Percentiles rank a stretch among this genome's conserved stretches.
Conservation (phyloP, 2,113 vertebrate species). For the Nibea coibor region DNA sequence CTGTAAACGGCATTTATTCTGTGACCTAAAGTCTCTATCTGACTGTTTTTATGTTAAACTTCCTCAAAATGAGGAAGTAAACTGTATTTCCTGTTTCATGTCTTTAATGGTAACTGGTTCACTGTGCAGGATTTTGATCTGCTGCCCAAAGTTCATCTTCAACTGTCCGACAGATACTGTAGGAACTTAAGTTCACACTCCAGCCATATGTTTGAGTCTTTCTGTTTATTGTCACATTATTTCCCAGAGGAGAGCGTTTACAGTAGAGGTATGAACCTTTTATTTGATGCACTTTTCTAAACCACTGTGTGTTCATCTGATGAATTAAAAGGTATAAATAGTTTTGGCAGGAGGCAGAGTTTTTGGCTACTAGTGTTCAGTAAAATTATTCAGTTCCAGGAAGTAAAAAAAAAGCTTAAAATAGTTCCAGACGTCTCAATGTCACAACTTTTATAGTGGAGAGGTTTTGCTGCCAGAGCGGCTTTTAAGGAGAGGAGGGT, state of each 20-base stretch:
- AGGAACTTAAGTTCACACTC: background rate
- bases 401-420: slow-evolving; percentile 56
- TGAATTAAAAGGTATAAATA: slow-evolving; percentile 55
- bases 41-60: no score
- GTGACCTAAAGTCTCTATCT: no score
- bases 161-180: background rate
- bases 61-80: no score
- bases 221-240: background rate
- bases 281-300: background rate
- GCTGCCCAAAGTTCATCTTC: background rate
- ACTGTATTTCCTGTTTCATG: no score
- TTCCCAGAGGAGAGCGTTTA: background rate
- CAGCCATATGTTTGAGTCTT: background rate
- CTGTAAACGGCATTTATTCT: no score
- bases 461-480: slow-evolving; percentile 39
- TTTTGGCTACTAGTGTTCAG: slow-evolving; percentile 38
- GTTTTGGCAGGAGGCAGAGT: slow-evolving; percentile 34
- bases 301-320: slow-evolving; percentile 11
- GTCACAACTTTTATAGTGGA: slow-evolving; percentile 57
- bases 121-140: background rate
- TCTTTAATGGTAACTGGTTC: no score
- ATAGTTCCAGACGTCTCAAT: slow-evolving; percentile 67
- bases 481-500: slow-evolving; percentile 17
- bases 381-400: slow-evolving; percentile 61
- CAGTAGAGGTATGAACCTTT: background rate